These are phyloP conservation scores for Daboia siamensis DNA, from an alignment of 2,113 vertebrate species.

Conservation along the genomic window DNA sequence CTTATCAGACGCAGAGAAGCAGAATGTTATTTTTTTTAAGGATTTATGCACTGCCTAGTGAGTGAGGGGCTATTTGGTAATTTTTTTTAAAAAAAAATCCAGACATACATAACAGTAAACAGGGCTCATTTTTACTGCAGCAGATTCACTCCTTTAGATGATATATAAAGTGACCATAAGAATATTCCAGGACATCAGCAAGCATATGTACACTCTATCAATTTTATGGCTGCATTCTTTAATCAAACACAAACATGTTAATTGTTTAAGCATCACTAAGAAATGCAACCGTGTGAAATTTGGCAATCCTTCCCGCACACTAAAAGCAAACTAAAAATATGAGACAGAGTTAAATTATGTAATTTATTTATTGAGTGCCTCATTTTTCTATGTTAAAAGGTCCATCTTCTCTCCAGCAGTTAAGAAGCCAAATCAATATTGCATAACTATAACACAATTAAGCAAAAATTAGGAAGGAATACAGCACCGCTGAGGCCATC, in stretches of 20 bases:
- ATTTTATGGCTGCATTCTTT: neutral
- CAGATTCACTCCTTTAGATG: neutral
- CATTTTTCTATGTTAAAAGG: neutral
- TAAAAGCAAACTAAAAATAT: neutral
- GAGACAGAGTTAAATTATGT: neutral
- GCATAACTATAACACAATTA: neutral
- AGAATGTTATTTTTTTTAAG: neutral
- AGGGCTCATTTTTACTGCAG: neutral
- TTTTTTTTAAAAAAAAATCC: neutral
- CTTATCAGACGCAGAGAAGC: neutral
- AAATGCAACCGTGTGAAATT: neutral
- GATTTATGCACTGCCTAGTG: neutral
- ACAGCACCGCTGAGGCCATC: neutral
- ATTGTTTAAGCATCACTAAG: neutral
- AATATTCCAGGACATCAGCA: neutral
- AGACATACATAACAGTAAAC: neutral
- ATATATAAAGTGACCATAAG: neutral
- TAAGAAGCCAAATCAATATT: neutral
- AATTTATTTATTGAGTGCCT: neutral
- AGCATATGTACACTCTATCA: neutral
- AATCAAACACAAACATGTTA: neutral
- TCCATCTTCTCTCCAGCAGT: neutral
- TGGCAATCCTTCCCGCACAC: neutral
- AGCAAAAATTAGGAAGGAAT: neutral
- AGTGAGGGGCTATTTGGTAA: neutral